These are phyloP conservation scores for mouse (Mus musculus) DNA, from an alignment of 2,113 vertebrate genomes.

Conservation along the genomic window GRCm39 chr1:41676501-41677000, in stretches of 20 bases:
- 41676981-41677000: background rate
- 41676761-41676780: background rate
- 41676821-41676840: background rate
- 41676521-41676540: background rate
- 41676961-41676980: background rate
- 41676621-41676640: background rate
- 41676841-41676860: background rate
- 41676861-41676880: background rate
- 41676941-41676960: background rate
- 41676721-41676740: background rate
- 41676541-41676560: background rate
- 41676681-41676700: background rate
- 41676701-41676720: background rate
- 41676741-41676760: background rate
- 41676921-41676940: background rate
- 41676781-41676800: background rate
- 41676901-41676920: background rate
- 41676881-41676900: background rate
- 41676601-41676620: accelerated
- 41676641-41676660: accelerated
- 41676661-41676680: background rate
- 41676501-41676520: no score
- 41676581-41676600: background rate
- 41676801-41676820: background rate
- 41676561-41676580: background rate